Evolutionary conservation across 1,140 invertebrate species (phyloP), one percentile per base, ranked within the genome.

Genomic region (Metaphire vulgaris): DNA sequence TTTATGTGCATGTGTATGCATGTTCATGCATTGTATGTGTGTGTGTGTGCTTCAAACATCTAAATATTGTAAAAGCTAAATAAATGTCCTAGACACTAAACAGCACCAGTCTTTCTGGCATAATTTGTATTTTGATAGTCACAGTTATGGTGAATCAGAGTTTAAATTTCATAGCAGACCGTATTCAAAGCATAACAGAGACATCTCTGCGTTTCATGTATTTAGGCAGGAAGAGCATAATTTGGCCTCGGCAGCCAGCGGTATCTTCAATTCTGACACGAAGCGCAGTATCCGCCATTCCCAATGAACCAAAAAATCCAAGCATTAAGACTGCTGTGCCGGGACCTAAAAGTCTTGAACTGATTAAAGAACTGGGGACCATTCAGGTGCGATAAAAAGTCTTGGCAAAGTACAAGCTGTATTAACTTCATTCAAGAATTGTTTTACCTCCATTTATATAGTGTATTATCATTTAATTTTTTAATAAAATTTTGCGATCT

Each of bases 271-370:
- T n/a, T n/a, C n/a, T n/a, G n/a, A n/a, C n/a, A n/a, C n/a, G 21
- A 56, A 12, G 41, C 41, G 6, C 21, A 21, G 41, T 56, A 21
- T 6, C 41, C 21, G 6, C 41, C 6, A 56, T 56, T 21, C 41
- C 41, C 6, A 56, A 72, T 14, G 92, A 93, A 85, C 92, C 91
- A 2, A 80, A 83, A 26, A 87, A 86, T 32, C 92, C 92, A 14
- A 80, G 79, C 30, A 84, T 92, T 2, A 88, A 88, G 79, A 92
- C 92, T 2, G 80, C 86, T 2, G 85, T 93, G 69, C 92, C 92
- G 30, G 92, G 92, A 26, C 92, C 92, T 12, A 89, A 89, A 81
- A 90, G 91, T 12, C 84, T 89, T 78, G 80, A 88, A 80, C 83
- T 93, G 30, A 81, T 89, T 0, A 84, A 87, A 73, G 87, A 92